Conservation (phyloP, 2,797 vertebrate genomes). For the Salarias fasciatus region DNA sequence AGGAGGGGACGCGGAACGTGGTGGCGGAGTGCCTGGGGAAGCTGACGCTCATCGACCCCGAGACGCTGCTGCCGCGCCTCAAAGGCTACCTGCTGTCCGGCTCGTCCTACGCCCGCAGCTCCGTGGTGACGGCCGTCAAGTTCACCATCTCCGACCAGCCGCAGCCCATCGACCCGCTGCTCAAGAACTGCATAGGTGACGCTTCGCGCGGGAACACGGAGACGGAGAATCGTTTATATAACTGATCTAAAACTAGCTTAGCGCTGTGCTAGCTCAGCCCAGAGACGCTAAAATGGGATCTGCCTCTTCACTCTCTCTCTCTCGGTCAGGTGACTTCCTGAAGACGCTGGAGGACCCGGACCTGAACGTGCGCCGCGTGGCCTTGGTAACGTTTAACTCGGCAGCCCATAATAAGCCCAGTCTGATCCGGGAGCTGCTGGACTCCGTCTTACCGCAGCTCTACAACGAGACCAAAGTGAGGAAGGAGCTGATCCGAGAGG, state of each 20-base stretch:
- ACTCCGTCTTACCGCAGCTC: slow-evolving; percentile 86
- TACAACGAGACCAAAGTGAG: slow-evolving; percentile 94
- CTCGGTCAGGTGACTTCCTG: slow-evolving; percentile 90
- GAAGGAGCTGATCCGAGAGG: slow-evolving; percentile 95
- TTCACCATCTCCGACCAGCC: slow-evolving; percentile 99
- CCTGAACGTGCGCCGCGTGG: slow-evolving; percentile 92
- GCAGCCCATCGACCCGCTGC: slow-evolving; percentile 94
- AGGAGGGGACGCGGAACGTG: slow-evolving; percentile 98
- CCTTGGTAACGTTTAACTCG: slow-evolving; percentile 95
- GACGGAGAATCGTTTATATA: no score
- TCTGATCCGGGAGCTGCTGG: slow-evolving; percentile 89
- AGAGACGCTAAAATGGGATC: no score
- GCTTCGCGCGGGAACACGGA: no score
- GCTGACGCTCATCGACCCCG: slow-evolving; percentile 95
- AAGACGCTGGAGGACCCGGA: slow-evolving; percentile 93
- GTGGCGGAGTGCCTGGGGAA: slow-evolving; percentile 98
- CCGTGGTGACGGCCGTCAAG: slow-evolving; percentile 97
- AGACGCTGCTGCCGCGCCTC: slow-evolving; percentile 95
- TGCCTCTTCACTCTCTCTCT: no score
- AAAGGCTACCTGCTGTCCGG: slow-evolving; percentile 97
- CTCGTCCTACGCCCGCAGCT: slow-evolving; percentile 96
- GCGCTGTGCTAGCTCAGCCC: no score
- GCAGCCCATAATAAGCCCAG: slow-evolving; percentile 96
- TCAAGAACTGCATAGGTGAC: slow-evolving; percentile 98
- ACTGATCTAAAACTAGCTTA: no score